phyloP scores from a whole-genome alignment of 2,113 vertebrate genomes.

The Sarotherodon lohbergeri region DNA sequence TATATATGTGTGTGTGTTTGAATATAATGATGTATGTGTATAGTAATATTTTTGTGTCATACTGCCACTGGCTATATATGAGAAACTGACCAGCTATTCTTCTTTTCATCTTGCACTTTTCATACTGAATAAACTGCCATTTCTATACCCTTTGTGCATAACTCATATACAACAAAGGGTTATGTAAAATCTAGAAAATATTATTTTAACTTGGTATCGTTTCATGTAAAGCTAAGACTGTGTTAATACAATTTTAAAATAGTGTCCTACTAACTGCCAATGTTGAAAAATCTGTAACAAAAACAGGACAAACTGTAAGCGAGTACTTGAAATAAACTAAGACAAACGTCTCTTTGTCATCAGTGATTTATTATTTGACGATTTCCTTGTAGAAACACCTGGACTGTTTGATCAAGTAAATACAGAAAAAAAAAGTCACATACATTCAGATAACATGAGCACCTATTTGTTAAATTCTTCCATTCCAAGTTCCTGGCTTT shows the following conservation, averaged over 20 bases:
- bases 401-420: slow-evolving; percentile 16
- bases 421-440: neutral
- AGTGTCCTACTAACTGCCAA: neutral
- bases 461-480: neutral
- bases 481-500: neutral
- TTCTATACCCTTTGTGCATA: neutral
- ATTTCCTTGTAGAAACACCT: slow-evolving; percentile 19
- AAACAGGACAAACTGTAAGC: neutral
- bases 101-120: neutral
- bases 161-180: neutral
- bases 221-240: neutral
- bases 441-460: slow-evolving; percentile 42
- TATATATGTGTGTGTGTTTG: neutral
- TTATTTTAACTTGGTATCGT: neutral
- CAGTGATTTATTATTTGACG: slow-evolving; percentile 22
- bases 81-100: neutral
- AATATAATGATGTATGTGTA: neutral
- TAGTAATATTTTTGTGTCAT: neutral
- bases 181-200: neutral
- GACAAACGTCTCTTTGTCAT: neutral
- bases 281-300: neutral
- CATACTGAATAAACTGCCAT: neutral
- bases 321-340: neutral
- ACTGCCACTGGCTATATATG: neutral
- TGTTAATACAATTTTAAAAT: neutral